Percentiles rank a stretch among this genome's conserved stretches.
Conservation (phyloP, 2,797 vertebrate species). For the Adrianichthys oophorus region DNA sequence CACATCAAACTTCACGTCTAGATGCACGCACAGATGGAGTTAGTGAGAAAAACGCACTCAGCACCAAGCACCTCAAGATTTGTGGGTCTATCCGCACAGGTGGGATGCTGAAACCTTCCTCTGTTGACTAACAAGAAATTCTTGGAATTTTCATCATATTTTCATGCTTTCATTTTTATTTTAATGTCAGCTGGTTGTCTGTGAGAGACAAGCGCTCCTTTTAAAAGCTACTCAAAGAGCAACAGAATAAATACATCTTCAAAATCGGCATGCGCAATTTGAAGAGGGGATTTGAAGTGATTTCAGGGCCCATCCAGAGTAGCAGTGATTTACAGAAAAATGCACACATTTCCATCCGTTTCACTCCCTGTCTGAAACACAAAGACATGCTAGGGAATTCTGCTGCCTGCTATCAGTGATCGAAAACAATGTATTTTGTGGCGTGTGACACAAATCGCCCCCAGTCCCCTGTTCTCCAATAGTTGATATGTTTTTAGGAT, state of each 20-base stretch:
- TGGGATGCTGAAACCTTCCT: constrained; percentile 10
- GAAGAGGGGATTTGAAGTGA: constrained; percentile 36
- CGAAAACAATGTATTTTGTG: constrained; percentile 44
- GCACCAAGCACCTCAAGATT: constrained; percentile 45
- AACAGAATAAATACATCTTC: constrained; percentile 26
- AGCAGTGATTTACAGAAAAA: constrained; percentile 24
- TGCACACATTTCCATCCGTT: constrained; percentile 13
- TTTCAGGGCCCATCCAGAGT: constrained; percentile 15
- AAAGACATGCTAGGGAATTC: constrained; percentile 17
- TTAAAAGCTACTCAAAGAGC: constrained; percentile 47
- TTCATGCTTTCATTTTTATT: constrained; percentile 58
- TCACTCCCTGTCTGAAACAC: constrained; percentile 5
- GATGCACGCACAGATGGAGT: constrained; percentile 41
- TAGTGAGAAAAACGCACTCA: constrained; percentile 49
- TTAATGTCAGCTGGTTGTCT: constrained; percentile 39
- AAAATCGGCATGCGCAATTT: constrained; percentile 28
- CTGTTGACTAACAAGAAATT: constrained; percentile 64
- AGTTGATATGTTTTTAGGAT: constrained; percentile 53
- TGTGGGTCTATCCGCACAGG: constrained; percentile 16
- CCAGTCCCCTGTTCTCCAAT: constrained; percentile 29
- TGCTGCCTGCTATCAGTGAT: constrained; percentile 14
- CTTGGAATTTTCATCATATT: constrained; percentile 40
- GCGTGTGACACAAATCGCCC: constrained; percentile 23
- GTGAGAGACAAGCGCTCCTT: constrained; percentile 22
- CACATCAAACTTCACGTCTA: constrained; percentile 40